These are phyloP conservation scores for Trachurus trachurus DNA, from an alignment of 2,797 vertebrate species.

Conservation along the genomic window DNA sequence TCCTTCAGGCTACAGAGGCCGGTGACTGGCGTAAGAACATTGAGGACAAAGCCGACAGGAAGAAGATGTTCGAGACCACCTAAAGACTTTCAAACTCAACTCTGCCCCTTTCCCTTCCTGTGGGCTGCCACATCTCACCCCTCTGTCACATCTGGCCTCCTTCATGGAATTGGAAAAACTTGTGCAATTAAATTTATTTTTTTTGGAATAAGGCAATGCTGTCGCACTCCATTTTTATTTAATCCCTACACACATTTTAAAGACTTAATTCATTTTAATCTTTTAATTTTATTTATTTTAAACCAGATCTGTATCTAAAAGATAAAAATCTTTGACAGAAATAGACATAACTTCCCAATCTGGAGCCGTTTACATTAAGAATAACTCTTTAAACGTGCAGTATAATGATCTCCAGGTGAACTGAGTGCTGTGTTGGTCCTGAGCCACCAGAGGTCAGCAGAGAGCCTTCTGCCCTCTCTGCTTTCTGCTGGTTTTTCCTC, in stretches of 20 bases:
- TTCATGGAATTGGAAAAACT: conserved; percentile 43
- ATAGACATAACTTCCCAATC: background rate
- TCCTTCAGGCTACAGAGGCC: conserved; percentile 86
- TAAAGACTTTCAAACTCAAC: conserved; percentile 74
- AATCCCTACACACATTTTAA: background rate
- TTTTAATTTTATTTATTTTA: background rate
- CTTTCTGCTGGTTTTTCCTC: background rate
- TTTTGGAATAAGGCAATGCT: conserved; percentile 57
- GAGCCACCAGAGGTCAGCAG: conserved; percentile 65
- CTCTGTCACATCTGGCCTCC: background rate
- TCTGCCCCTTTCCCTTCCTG: conserved; percentile 7
- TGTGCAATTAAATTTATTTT: conserved; percentile 64
- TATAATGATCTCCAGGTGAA: background rate
- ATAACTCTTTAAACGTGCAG: background rate
- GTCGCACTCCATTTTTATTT: conserved; percentile 43
- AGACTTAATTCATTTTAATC: background rate
- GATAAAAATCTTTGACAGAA: background rate
- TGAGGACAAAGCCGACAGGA: conserved; percentile 95
- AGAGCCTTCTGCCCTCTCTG: conserved; percentile 1
- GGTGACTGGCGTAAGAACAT: conserved; percentile 98
- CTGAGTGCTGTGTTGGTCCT: background rate
- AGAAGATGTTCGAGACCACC: conserved; percentile 97
- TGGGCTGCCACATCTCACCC: background rate
- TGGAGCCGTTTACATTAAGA: background rate
- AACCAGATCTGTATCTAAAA: too few species aligned